Conservation (phyloP, 2,888 invertebrate genomes). For the Dichetophora obliterata region DNA sequence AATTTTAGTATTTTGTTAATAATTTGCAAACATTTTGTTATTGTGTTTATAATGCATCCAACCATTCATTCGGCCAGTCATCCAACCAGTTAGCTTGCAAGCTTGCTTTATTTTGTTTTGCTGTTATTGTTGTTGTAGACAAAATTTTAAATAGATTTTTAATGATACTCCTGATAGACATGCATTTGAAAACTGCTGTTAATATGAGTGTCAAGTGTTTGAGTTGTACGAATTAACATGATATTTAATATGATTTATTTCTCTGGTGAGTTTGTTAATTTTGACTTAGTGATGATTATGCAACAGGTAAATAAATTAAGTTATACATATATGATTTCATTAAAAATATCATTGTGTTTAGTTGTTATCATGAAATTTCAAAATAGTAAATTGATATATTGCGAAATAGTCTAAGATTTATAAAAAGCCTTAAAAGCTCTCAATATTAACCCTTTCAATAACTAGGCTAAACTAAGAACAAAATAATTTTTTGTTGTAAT, state of each 20-base stretch:
- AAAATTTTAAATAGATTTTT: conserved; percentile 29
- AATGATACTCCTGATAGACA: conserved; percentile 47
- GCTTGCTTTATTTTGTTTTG: conserved; percentile 17
- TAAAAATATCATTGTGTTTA: too few relatives aligned
- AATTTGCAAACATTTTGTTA: conserved; percentile 20
- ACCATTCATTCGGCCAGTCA: too few relatives aligned
- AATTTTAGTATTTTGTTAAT: background rate
- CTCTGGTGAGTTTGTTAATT: too few relatives aligned
- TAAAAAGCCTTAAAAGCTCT: too few relatives aligned
- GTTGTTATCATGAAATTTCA: background rate
- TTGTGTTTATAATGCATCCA: conserved; percentile 2
- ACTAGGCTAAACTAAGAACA: too few relatives aligned
- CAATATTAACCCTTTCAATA: too few relatives aligned
- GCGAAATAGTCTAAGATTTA: too few relatives aligned
- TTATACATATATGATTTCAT: background rate
- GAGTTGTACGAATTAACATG: too few relatives aligned
- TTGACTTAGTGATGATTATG: too few relatives aligned
- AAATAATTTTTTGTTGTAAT: too few relatives aligned
- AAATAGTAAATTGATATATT: too few relatives aligned
- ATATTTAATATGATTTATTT: too few relatives aligned
- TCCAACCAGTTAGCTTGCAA: background rate
- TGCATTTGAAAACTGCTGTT: conserved; percentile 52
- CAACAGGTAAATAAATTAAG: background rate
- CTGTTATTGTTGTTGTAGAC: conserved; percentile 15
- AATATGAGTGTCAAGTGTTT: conserved; percentile 48